Percentiles rank a stretch among this genome's conserved stretches.
phyloP scores from a whole-genome alignment of 2,797 vertebrate species.

The Catharus ustulatus region DNA sequence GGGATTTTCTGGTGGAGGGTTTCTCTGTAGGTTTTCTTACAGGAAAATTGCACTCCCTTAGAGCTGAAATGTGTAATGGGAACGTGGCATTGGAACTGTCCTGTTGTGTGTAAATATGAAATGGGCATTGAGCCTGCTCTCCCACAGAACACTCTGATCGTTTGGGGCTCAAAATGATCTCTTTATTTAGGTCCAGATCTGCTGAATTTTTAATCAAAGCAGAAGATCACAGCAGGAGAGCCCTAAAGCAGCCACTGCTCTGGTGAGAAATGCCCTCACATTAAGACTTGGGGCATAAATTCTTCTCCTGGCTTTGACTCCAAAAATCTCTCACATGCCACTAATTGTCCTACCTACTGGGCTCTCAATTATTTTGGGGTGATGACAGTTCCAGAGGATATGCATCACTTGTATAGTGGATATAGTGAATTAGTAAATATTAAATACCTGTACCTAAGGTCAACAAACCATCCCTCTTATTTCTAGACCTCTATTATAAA shows the following conservation, averaged over 20 bases:
- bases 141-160: not conserved
- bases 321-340: not conserved
- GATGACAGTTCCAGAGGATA: not conserved
- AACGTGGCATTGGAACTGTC: not conserved
- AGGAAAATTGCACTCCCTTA: not conserved
- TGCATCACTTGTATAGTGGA: too few species aligned
- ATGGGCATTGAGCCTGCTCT: not conserved
- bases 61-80: not conserved
- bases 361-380: not conserved
- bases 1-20: slow-evolving; percentile 8
- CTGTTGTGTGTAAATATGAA: not conserved
- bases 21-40: not conserved
- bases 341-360: not conserved
- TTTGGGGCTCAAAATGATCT: not conserved
- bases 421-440: not conserved
- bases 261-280: not conserved
- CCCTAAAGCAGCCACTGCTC: not conserved
- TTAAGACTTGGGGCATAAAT: not conserved
- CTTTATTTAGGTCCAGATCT: not conserved
- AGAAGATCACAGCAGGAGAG: not conserved
- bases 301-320: not conserved
- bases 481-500: not conserved
- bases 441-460: not conserved
- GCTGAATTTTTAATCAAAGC: not conserved
- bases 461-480: not conserved